Conservation (phyloP, 2,888 invertebrate species). For the Magallana nippona region DNA sequence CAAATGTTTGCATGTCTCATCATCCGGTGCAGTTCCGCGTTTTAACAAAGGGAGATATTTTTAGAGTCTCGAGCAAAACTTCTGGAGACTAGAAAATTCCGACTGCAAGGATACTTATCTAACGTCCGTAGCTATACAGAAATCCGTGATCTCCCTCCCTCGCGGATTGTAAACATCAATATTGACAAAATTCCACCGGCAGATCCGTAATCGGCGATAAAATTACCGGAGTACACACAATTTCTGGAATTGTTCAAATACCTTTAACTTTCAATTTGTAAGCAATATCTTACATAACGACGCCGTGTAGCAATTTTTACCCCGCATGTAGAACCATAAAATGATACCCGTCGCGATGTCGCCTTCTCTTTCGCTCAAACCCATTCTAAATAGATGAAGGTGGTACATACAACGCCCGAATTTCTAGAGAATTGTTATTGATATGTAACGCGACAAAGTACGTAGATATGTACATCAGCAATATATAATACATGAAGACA, state of each 20-base stretch:
- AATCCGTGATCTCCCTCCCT: neutral
- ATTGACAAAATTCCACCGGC: neutral
- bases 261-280: neutral
- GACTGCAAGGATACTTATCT: neutral
- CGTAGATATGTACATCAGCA: no score
- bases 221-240: neutral
- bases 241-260: neutral
- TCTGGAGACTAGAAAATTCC: neutral
- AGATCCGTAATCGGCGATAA: neutral
- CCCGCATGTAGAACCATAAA: no score
- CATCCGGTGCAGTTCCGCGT: constrained; percentile 18
- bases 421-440: no score
- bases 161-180: neutral
- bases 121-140: neutral
- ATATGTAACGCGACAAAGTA: no score
- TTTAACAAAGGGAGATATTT: neutral
- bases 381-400: neutral
- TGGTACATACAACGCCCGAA: no score
- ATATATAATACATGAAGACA: no score
- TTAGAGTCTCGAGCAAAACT: neutral
- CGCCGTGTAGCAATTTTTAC: no score
- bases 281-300: no score
- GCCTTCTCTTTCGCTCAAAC: constrained; percentile 22
- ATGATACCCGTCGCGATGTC: neutral
- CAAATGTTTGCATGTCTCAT: constrained; percentile 22